Evolutionary conservation across 2,797 vertebrate species (phyloP), one percentile per base, ranked within the genome.

Genomic region (Acipenser ruthenus): DNA sequence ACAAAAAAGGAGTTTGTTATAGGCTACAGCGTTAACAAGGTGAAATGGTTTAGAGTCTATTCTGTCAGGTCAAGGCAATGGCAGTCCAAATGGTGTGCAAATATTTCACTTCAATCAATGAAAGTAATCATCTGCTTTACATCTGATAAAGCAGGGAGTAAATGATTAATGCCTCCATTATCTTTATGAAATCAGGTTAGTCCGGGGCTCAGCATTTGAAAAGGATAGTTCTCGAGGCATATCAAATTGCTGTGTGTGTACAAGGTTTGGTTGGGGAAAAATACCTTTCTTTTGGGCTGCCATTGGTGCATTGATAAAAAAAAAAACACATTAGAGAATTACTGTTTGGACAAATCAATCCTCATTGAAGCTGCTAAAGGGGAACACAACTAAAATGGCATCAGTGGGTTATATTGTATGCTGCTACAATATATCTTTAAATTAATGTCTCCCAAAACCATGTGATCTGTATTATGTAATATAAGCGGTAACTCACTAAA

Each of bases 81-180:
- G 76, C 77, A 60, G 65, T 75, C 70, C 69, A 56, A 65, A 69
- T 48, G 77, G 51, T 77, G 71, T 13, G 70, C 79, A 67, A 70
- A 65, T 79, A 76, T 74, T 81, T 78, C 73, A 63, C 73, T 62
- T 79, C 79, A 86, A 86, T 88, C 85, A 81, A 83, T 89, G 84
- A 68, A 84, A 81, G 83, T 82, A 80, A 87, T 90, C 83, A 85
- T 82, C 79, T 71, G 77, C 74, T 75, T 75, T 78, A 73, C 72
- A 80, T 81, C 74, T 76, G 74, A 71, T 82, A 69, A 10, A 65
- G 71, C 49, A 0, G 67, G 65, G 70, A 75, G 73, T 77, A 56
- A 76, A 77, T 87, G 86, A 88, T 84, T 84, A 84, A 88, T 84
- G 71, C 77, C 76, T 84, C 85, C 81, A 83, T 87, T 84, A 86